Evolutionary conservation across 2,113 vertebrate species (phyloP).

Genomic region (Pyxicephalus adspersus): DNA sequence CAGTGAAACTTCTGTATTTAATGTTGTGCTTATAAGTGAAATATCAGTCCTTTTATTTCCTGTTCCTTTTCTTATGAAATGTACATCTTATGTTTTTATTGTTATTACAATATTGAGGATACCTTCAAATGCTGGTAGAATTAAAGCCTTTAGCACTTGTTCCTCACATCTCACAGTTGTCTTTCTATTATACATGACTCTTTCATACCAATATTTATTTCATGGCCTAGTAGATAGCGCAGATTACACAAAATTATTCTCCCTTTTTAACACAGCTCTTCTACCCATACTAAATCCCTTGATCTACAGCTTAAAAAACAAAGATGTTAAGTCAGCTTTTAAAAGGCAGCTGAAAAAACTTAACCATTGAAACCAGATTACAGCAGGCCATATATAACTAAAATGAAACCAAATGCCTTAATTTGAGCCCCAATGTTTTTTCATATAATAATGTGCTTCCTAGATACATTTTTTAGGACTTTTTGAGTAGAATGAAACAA

Average conservation of each 20-base stretch:
- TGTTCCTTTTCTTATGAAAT: not conserved
- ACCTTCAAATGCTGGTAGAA: not conserved
- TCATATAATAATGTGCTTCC: too few species aligned
- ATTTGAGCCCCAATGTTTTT: too few species aligned
- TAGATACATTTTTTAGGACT: too few species aligned
- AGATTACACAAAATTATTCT: constrained; percentile 10
- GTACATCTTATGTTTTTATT: constrained; percentile 14
- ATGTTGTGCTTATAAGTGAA: not conserved
- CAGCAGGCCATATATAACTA: too few species aligned
- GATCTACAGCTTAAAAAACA: constrained; percentile 62
- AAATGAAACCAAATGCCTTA: too few species aligned
- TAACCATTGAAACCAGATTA: too few species aligned
- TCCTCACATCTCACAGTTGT: constrained; percentile 28
- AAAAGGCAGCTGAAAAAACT: not conserved
- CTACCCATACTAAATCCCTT: constrained; percentile 38
- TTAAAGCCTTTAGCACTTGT: constrained; percentile 20
- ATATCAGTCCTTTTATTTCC: not conserved
- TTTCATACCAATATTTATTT: constrained; percentile 1
- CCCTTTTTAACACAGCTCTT: constrained; percentile 3
- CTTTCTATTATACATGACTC: not conserved
- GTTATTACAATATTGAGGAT: constrained; percentile 6
- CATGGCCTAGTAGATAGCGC: not conserved
- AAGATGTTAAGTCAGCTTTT: constrained; percentile 43
- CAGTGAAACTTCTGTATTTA: not conserved
- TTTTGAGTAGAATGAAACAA: too few species aligned